A percentile compares a stretch with the other conserved stretches of the same genome.
Evolutionary conservation across 2,888 invertebrate genomes (phyloP).

Genomic region (Mythimna ferrago): DNA sequence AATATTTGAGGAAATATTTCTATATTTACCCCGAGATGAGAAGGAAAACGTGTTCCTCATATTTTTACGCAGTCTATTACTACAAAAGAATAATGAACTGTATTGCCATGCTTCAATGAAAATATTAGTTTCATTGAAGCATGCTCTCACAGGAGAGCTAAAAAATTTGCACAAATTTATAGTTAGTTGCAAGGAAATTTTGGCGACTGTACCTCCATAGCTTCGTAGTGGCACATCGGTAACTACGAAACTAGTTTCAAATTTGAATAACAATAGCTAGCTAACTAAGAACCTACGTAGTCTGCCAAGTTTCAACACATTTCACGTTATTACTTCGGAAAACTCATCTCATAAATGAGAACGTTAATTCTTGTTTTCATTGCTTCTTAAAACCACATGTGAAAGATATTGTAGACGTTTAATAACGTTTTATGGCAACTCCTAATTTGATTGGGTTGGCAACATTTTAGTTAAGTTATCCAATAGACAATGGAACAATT

Average conservation of each 20-base stretch:
- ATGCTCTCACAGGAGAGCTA: no score
- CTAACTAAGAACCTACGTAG: constrained; percentile 1
- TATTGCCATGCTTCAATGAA: no score
- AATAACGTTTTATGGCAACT: constrained; percentile 34
- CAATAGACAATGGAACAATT: neutral
- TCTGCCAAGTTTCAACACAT: constrained; percentile 35
- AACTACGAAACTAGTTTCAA: constrained; percentile 21
- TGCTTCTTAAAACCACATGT: constrained; percentile 41
- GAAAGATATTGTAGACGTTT: constrained; percentile 14
- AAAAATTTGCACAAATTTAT: no score
- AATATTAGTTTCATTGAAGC: no score
- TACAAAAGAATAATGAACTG: no score
- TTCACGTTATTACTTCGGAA: constrained; percentile 36
- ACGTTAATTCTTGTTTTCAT: constrained; percentile 35
- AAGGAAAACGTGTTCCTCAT: no score
- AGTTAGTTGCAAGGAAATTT: neutral
- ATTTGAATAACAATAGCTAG: constrained; percentile 49
- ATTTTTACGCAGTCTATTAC: no score
- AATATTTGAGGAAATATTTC: no score
- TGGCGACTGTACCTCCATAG: neutral
- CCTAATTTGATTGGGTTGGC: constrained; percentile 39
- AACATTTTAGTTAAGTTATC: constrained; percentile 1
- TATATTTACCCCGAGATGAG: no score
- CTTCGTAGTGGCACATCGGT: constrained; percentile 15
- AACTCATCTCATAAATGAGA: constrained; percentile 31